Evolutionary conservation across 1,140 invertebrate genomes (phyloP), one percentile per base, ranked within the genome.

Genomic region (Drosophila virilis): DNA sequence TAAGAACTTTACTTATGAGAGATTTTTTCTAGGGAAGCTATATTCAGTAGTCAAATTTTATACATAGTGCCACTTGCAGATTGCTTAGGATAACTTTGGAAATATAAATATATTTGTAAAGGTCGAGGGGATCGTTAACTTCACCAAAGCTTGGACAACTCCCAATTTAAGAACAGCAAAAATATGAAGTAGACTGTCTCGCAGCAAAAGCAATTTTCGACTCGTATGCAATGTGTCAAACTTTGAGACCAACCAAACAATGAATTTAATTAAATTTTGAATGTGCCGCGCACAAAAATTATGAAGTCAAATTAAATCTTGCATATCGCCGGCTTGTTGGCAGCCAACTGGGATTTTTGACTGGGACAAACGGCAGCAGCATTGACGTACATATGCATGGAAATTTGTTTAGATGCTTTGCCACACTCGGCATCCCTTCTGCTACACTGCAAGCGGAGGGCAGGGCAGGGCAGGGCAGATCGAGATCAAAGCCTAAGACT

Each of bases 291-390:
- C 74, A 68, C 28, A 77, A 54, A 74, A 68, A 57, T 77, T 51
- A 51, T 62, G 70, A 57, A 71, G 57, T 48, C 61, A 86, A 82
- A 74, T 79, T 70, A 90, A 90, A 84, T 90, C 80, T 90, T 80
- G 68, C 84, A 90, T 80, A 90, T 85, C 84, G 80, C 84, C 84
- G 80, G 62, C 79, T 61, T 48, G 13, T 54, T 68, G 1, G 38
- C 60, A 66, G 50, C 54, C 60, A 64, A 77, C 54, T 50, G 50
- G 10, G 33, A 61, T n/a, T 46, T 54, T 6, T 12, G 38, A 61
- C 15, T 74, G 65, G 71, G 65, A 35, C 58, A 51, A 45, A 61
- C 57, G 42, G 60, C 55, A 57, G 33, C 37, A 28, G 28, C 38
- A 71, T 35, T 10, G 28, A 70, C 35, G 51, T 38, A 46, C 22